phyloP scores from a whole-genome alignment of 2,797 vertebrate genomes.

The Peromyscus attwateri region DNA sequence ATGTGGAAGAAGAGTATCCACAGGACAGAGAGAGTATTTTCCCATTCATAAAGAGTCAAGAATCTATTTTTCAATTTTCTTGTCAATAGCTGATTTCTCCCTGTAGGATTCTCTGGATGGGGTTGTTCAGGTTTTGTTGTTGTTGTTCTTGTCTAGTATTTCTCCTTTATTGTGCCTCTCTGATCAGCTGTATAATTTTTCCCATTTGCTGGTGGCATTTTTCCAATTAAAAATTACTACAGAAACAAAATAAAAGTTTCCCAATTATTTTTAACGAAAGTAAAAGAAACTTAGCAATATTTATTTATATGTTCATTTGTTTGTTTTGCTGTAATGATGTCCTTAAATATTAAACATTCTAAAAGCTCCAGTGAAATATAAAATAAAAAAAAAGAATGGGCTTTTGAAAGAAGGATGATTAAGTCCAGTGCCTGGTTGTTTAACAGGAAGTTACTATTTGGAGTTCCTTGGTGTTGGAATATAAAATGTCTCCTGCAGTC shows the following conservation, averaged over 20 bases:
- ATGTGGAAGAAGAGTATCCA: neutral
- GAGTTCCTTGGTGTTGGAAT: neutral
- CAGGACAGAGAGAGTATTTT: neutral
- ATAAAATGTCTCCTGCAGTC: neutral
- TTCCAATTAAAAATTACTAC: neutral
- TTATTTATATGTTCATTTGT: neutral
- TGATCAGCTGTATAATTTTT: neutral
- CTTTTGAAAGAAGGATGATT: neutral
- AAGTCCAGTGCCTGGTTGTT: accelerated
- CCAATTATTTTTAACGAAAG: neutral
- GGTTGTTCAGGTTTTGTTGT: neutral
- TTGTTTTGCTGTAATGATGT: neutral
- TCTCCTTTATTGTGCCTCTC: neutral
- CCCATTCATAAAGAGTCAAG: neutral
- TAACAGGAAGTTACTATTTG: neutral
- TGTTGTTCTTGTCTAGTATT: neutral
- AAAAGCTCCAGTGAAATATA: neutral
- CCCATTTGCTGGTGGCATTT: neutral
- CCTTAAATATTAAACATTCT: neutral
- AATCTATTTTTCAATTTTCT: neutral
- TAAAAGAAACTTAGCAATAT: neutral
- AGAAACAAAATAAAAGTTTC: neutral
- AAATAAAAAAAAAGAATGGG: neutral
- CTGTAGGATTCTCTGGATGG: neutral
- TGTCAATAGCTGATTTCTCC: neutral